Percentiles rank a stretch among this genome's conserved stretches.
These are phyloP conservation scores for Anoplophora glabripennis DNA, from an alignment of 1,140 invertebrate species.

Conservation along the genomic window DNA sequence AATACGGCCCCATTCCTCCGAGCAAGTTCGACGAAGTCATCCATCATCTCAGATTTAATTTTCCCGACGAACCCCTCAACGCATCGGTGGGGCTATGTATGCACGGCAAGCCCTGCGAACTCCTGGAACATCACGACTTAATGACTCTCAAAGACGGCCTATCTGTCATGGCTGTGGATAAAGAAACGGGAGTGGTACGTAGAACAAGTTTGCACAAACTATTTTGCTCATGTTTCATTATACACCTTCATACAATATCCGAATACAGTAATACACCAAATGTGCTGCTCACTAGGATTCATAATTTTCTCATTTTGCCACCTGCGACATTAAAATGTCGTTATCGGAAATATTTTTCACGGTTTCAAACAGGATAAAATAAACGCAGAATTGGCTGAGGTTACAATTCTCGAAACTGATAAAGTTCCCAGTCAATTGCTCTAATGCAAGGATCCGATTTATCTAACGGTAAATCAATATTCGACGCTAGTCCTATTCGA, in stretches of 20 bases:
- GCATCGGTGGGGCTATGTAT: slow-evolving; percentile 68
- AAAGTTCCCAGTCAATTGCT: neutral
- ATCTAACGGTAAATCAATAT: neutral
- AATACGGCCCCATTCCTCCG: slow-evolving; percentile 53
- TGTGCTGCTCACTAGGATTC: too few species aligned
- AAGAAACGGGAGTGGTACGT: slow-evolving; percentile 58
- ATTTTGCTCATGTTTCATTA: too few species aligned
- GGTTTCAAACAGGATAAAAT: too few species aligned
- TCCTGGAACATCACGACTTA: slow-evolving; percentile 71
- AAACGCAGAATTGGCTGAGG: neutral
- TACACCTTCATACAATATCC: too few species aligned
- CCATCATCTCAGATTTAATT: slow-evolving; percentile 69
- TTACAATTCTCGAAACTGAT: neutral
- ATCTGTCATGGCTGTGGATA: slow-evolving; percentile 66
- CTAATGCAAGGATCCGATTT: neutral
- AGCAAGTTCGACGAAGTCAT: slow-evolving; percentile 61
- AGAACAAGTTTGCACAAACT: too few species aligned
- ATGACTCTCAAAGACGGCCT: slow-evolving; percentile 67
- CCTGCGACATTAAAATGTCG: too few species aligned
- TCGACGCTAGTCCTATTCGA: neutral
- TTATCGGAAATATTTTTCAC: too few species aligned
- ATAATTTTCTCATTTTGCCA: too few species aligned
- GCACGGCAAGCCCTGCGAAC: slow-evolving; percentile 62
- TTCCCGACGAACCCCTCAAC: slow-evolving; percentile 78
- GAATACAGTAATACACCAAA: too few species aligned